A percentile compares a stretch with the other conserved stretches of the same genome.
These are phyloP conservation scores for Meliscaeva auricollis DNA, from an alignment of 2,888 invertebrate species.

Conservation along the genomic window DNA sequence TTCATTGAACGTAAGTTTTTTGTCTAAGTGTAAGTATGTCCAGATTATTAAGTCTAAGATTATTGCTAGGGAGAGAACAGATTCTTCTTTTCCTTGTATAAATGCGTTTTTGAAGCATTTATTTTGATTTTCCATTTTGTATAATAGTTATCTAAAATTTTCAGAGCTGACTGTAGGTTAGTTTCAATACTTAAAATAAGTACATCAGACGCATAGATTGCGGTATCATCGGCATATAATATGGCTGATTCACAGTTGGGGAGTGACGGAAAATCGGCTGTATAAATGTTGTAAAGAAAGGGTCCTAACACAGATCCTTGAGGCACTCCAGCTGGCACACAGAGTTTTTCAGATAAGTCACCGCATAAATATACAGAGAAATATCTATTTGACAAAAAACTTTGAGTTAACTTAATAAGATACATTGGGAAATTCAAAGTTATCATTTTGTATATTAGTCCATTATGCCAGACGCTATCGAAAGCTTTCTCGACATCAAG, in stretches of 20 bases:
- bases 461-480: too few species aligned
- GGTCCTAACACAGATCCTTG: conserved; percentile 17
- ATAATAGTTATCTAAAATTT: conserved; percentile 5
- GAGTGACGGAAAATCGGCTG: conserved; percentile 14
- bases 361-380: too few species aligned
- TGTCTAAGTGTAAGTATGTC: conserved; percentile 4
- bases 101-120: conserved; percentile 6
- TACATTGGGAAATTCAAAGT: too few species aligned
- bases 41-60: neutral
- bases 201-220: conserved; percentile 5
- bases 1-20: conserved; percentile 11
- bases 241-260: conserved; percentile 14
- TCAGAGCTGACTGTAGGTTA: neutral
- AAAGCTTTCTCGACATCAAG: too few species aligned
- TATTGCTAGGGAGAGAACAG: conserved; percentile 16
- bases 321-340: neutral
- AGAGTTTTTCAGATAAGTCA: too few species aligned
- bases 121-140: conserved; percentile 34
- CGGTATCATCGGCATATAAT: conserved; percentile 31
- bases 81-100: conserved; percentile 11
- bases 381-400: too few species aligned
- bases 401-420: neutral
- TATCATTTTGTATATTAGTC: too few species aligned
- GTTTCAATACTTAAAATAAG: conserved; percentile 19
- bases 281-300: neutral